These are phyloP conservation scores for Oreochromis spilurus DNA, from an alignment of 2,113 vertebrate species.

Conservation along the genomic window DNA sequence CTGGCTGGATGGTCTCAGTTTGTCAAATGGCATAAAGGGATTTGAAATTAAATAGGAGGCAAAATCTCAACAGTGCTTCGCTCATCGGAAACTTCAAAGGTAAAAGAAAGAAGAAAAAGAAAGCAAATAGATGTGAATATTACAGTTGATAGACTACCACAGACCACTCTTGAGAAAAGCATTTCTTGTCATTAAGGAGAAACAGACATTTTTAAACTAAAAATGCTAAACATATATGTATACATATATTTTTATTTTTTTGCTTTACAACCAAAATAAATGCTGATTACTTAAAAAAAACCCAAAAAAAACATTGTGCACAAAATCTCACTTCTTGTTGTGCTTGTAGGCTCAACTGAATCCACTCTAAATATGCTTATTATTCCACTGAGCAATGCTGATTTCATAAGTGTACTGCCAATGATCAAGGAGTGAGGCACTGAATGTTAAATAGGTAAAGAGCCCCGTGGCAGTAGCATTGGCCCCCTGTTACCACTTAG, in stretches of 20 bases:
- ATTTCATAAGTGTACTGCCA: conserved; percentile 53
- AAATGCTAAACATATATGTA: background rate
- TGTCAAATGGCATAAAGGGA: conserved; percentile 53
- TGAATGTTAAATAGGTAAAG: conserved; percentile 70
- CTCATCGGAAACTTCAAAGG: background rate
- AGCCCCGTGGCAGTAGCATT: conserved; percentile 67
- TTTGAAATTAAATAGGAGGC: conserved; percentile 56
- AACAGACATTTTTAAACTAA: background rate
- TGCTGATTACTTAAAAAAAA: background rate
- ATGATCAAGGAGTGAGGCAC: conserved; percentile 50
- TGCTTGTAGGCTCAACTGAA: background rate
- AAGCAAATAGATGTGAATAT: conserved; percentile 6
- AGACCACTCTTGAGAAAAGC: background rate
- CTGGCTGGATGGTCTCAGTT: conserved; percentile 60
- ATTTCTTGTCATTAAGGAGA: background rate
- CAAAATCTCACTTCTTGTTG: background rate
- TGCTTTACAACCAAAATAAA: background rate
- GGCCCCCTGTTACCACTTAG: conserved; percentile 75
- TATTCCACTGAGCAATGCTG: conserved; percentile 42
- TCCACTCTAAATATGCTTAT: conserved; percentile 18
- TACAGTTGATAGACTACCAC: background rate
- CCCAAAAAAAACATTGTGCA: background rate
- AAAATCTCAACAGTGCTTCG: conserved; percentile 1
- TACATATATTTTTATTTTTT: background rate
- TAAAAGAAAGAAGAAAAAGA: background rate